Evolutionary conservation across 2,888 invertebrate species (phyloP).

Genomic region (Zygothrica quintamaculata): DNA sequence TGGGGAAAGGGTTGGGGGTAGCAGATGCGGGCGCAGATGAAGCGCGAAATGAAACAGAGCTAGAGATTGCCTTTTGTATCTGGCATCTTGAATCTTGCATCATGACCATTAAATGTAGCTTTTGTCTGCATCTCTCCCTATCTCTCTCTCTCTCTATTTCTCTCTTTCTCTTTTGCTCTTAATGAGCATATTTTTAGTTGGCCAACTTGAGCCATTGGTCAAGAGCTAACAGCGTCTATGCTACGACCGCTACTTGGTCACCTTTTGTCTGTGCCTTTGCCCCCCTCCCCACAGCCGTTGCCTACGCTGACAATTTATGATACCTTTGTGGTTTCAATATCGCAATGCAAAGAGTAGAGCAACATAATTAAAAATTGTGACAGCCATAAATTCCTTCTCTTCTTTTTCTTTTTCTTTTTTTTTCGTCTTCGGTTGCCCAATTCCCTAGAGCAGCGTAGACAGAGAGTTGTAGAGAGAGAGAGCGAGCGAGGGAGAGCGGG

Average conservation of each 20-base stretch:
- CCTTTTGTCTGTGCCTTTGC: conserved; percentile 39
- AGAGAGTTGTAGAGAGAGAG: neutral
- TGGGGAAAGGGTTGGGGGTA: neutral
- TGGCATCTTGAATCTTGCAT: conserved; percentile 6
- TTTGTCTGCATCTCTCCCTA: conserved; percentile 3
- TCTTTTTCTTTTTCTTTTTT: too few relatives aligned
- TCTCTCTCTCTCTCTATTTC: neutral
- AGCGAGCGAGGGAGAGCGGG: neutral
- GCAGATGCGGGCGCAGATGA: conserved; percentile 3
- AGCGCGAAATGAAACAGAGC: conserved; percentile 15
- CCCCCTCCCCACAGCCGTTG: neutral
- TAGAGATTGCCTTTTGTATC: conserved; percentile 32
- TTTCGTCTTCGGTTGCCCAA: conserved; percentile 14
- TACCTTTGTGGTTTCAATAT: conserved; percentile 78
- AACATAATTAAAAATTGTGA: conserved; percentile 79
- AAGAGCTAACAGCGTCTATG: neutral
- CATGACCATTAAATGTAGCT: neutral
- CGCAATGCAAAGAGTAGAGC: conserved; percentile 61
- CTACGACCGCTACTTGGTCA: conserved; percentile 14
- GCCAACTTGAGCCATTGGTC: conserved; percentile 31
- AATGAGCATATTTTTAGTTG: conserved; percentile 65
- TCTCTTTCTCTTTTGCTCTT: conserved; percentile 44
- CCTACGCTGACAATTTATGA: conserved; percentile 63
- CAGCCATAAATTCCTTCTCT: conserved; percentile 68
- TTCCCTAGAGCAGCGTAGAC: conserved; percentile 18